These are phyloP conservation scores for Mycteria americana DNA, from an alignment of 2,797 vertebrate species.

Conservation along the genomic window DNA sequence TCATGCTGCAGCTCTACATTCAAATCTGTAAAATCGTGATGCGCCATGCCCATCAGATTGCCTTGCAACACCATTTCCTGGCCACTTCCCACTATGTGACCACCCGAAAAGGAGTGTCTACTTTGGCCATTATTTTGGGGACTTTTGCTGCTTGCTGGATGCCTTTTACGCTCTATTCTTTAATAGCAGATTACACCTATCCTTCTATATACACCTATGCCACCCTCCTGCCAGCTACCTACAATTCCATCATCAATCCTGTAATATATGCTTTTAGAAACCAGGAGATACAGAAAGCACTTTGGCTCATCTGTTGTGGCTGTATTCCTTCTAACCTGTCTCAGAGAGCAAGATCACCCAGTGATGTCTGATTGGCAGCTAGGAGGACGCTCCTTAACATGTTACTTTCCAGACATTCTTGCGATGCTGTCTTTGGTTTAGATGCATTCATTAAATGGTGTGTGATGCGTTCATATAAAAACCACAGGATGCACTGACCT, in stretches of 20 bases:
- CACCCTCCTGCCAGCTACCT: slow-evolving; percentile 96
- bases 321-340: slow-evolving; percentile 88
- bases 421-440: not conserved
- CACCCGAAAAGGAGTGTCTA: slow-evolving; percentile 95
- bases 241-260: slow-evolving; percentile 98
- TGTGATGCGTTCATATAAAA: slow-evolving; percentile 11
- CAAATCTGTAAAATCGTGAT: slow-evolving; percentile 99
- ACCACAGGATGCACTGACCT: slow-evolving; percentile 49
- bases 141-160: slow-evolving; percentile 99
- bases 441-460: slow-evolving; percentile 32
- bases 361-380: slow-evolving; percentile 86
- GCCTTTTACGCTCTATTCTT: slow-evolving; percentile 96
- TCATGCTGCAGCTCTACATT: slow-evolving; percentile 98
- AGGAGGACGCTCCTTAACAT: not conserved
- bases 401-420: slow-evolving; percentile 20
- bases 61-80: slow-evolving; percentile 97
- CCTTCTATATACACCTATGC: slow-evolving; percentile 97
- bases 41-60: slow-evolving; percentile 98
- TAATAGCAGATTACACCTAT: slow-evolving; percentile 96
- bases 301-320: slow-evolving; percentile 95
- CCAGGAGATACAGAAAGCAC: slow-evolving; percentile 98
- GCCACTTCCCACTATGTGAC: slow-evolving; percentile 98
- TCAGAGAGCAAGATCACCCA: slow-evolving; percentile 91
- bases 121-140: slow-evolving; percentile 95
- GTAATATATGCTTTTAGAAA: slow-evolving; percentile 99